phyloP scores from a whole-genome alignment of 2,113 vertebrate species.

The Psittacara wagleri region DNA sequence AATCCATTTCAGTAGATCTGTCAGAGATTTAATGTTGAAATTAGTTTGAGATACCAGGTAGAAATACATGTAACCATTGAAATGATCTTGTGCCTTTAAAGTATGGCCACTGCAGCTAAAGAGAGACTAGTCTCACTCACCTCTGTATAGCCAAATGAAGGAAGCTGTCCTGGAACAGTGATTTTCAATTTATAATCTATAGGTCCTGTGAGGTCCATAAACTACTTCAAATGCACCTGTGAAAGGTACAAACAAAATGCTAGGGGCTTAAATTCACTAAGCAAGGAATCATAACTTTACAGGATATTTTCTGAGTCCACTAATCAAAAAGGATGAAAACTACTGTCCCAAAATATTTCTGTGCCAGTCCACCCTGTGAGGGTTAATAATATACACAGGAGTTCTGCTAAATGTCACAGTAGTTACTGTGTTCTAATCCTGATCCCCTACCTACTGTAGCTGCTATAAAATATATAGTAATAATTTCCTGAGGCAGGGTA shows the following conservation, averaged over 20 bases:
- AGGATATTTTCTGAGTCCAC: not conserved
- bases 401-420: conserved; percentile 84
- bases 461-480: conserved; percentile 87
- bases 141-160: not conserved
- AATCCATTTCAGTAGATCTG: not conserved
- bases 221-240: not conserved
- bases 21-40: not conserved
- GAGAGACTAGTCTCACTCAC: not conserved
- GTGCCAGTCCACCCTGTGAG: conserved; percentile 44
- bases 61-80: not conserved
- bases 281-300: not conserved
- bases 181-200: not conserved
- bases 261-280: not conserved
- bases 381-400: conserved; percentile 71
- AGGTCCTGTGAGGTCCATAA: not conserved
- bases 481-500: conserved; percentile 86
- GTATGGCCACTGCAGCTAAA: not conserved
- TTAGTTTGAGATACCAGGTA: not conserved
- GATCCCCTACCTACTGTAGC: conserved; percentile 80
- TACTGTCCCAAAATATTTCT: conserved; percentile 8
- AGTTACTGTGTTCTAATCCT: conserved; percentile 84
- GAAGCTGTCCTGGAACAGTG: not conserved
- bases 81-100: not conserved
- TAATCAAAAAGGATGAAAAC: not conserved
- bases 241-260: not conserved